These are phyloP conservation scores for Cynopterus brachyotis DNA, from an alignment of 2,113 vertebrate genomes.

Conservation along the genomic window DNA sequence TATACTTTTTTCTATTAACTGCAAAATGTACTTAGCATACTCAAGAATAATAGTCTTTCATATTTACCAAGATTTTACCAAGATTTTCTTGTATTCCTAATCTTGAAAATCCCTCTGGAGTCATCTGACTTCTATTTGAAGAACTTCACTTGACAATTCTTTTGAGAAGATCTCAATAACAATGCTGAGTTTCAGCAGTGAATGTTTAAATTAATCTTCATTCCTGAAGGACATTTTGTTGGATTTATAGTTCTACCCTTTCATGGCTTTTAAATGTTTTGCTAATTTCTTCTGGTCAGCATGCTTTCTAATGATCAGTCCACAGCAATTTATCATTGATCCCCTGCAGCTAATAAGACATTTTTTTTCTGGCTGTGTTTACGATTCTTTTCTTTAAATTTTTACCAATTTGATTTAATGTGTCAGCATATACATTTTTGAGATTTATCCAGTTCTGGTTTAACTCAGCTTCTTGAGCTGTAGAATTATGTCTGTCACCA, in stretches of 20 bases:
- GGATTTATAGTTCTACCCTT: background rate
- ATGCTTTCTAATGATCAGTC: background rate
- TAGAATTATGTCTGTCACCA: background rate
- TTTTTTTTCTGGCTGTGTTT: background rate
- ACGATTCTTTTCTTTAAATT: background rate
- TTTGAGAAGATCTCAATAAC: background rate
- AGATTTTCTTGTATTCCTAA: background rate
- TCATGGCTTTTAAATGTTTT: background rate
- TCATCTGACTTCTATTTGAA: background rate
- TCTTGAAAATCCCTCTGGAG: background rate
- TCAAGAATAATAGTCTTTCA: background rate
- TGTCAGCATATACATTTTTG: background rate
- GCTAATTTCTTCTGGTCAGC: background rate
- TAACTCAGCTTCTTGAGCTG: background rate
- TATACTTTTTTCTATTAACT: background rate
- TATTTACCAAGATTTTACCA: background rate
- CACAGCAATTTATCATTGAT: background rate
- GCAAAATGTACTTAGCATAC: background rate
- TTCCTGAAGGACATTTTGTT: background rate
- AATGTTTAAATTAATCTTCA: background rate
- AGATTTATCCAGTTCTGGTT: background rate
- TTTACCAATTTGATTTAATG: background rate
- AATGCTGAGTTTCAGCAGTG: background rate
- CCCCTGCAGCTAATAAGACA: background rate
- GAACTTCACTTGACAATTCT: background rate